Conservation (phyloP, 2,888 invertebrate genomes). For the Hydropsyche betteni region DNA sequence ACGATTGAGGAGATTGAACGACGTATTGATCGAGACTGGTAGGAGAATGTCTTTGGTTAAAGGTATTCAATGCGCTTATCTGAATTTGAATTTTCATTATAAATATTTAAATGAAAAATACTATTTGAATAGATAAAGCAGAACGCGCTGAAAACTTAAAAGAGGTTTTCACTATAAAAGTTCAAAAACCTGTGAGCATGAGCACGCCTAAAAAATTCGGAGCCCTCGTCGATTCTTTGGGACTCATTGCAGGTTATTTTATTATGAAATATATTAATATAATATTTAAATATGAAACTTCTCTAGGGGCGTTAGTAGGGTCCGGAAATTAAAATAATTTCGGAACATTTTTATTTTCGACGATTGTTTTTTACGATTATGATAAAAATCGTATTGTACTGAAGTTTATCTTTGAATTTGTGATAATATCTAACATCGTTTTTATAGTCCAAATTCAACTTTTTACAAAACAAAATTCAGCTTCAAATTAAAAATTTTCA, state of each 20-base stretch:
- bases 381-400: too few relatives aligned
- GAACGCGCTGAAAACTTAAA: background rate
- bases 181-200: slow-evolving; percentile 21
- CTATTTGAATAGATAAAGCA: background rate
- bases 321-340: too few relatives aligned
- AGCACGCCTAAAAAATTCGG: slow-evolving; percentile 44
- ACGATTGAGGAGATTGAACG: slow-evolving; percentile 66
- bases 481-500: too few relatives aligned
- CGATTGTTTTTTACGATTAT: too few relatives aligned
- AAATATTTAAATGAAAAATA: too few relatives aligned
- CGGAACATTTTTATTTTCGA: too few relatives aligned
- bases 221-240: slow-evolving; percentile 47
- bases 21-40: slow-evolving; percentile 62
- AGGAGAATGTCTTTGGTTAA: slow-evolving; percentile 53
- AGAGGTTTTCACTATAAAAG: slow-evolving; percentile 43
- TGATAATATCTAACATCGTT: too few relatives aligned
- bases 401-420: too few relatives aligned
- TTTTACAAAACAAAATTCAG: too few relatives aligned
- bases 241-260: slow-evolving; percentile 43
- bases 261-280: background rate
- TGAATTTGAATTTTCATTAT: background rate
- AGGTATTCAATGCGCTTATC: slow-evolving; percentile 38
- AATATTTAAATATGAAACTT: too few relatives aligned
- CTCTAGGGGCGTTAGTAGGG: too few relatives aligned
- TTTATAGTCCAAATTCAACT: too few relatives aligned